These are phyloP conservation scores for Parthenolecanium corni DNA, from an alignment of 2,888 invertebrate species.

Conservation along the genomic window DNA sequence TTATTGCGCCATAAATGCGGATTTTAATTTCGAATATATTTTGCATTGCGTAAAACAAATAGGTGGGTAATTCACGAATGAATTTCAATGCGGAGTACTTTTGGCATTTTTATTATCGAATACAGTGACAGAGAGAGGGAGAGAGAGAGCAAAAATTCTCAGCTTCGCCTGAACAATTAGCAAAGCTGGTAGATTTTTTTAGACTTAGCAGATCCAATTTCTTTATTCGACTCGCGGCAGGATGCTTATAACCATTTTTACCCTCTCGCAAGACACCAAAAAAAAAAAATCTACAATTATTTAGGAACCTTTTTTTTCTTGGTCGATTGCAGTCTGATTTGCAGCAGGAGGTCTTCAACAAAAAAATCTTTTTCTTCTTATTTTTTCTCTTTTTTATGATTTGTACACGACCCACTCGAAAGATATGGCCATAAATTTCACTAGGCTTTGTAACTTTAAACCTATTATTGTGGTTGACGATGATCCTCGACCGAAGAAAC, in stretches of 20 bases:
- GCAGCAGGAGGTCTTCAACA: conserved; percentile 26
- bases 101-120: not conserved
- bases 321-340: conserved; percentile 2
- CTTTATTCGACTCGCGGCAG: conserved; percentile 19
- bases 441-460: conserved; percentile 22
- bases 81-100: not conserved
- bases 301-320: not conserved
- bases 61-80: not conserved
- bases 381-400: not conserved
- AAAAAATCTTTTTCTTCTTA: not conserved
- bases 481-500: not conserved
- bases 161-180: conserved; percentile 15
- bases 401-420: not conserved
- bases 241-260: conserved; percentile 1
- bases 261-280: not conserved
- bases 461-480: conserved; percentile 18
- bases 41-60: conserved; percentile 1
- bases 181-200: conserved; percentile 14
- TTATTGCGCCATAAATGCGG: no score
- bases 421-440: conserved; percentile 25
- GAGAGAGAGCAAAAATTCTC: not conserved
- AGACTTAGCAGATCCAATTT: conserved; percentile 23
- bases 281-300: not conserved
- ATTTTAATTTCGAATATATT: not conserved
- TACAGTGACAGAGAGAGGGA: no score